Evolutionary conservation across 2,113 vertebrate genomes (phyloP), one percentile per base, ranked within the genome.

Genomic region (Sardina pilchardus): DNA sequence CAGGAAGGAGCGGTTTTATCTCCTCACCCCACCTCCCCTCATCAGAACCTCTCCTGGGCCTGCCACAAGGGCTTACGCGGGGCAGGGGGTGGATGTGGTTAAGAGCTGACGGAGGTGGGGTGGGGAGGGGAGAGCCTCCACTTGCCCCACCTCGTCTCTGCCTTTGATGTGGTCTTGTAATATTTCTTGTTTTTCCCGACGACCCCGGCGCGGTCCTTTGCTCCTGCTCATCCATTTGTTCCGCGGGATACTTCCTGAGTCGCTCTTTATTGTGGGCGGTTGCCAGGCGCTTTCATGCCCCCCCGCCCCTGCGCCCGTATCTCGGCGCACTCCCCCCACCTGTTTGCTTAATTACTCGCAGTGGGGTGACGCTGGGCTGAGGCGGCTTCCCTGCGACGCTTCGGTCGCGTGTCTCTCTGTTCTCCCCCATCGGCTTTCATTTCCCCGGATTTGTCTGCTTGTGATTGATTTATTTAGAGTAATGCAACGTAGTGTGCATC

Each of bases 171-270:
- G 42, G 80, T 83, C 63, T 16, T 78, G 82, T n/a, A 82, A 44
- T 75, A 50, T 84, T 81, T 75, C 4, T 85, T 82, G 48, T 78
- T 59, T 30, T 56, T 53, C 59, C 36, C 26, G 5, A 12, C 71
- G 14, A 34, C 21, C 16, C 19, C 21, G 80, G 75, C n/a, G 83
- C 39, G 53, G 59, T 45, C 71, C 81, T 81, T 85, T 4, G 21
- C 53, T 86, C 42, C 83, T 84, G 75, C 81, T 75, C 85, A 59
- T 85, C 85, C 59, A 81, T 82, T 86, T 83, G 87, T 88, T 81
- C 85, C 56, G 85, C 75, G 85, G 63, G 56, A 89, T 88, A 56
- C 83, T 36, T 48, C 84, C 81, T 85, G 88, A 86, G 82, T 86
- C 82, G 47, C 71, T 78, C 71, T 83, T 71, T 78, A 85, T 81